Evolutionary conservation across 2,888 invertebrate species (phyloP).

Genomic region (Pyrrhia umbra): DNA sequence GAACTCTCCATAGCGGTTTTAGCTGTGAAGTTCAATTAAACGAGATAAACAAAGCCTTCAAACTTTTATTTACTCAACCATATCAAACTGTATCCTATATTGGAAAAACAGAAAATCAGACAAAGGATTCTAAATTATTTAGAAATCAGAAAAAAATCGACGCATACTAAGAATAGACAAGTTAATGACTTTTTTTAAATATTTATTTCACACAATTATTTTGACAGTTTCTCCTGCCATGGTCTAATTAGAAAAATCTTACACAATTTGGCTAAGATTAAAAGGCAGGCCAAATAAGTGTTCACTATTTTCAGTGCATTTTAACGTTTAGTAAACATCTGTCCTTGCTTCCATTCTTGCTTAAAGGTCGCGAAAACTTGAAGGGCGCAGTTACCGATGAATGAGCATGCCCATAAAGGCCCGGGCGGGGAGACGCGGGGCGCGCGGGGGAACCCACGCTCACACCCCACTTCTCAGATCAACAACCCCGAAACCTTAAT

Average conservation of each 20-base stretch:
- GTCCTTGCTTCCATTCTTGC: slow-evolving; percentile 76
- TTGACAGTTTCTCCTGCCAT: no score
- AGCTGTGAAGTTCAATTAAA: background rate
- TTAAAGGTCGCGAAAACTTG: slow-evolving; percentile 83
- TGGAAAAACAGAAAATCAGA: background rate
- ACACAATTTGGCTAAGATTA: background rate
- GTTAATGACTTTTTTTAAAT: no score
- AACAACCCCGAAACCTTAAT: slow-evolving; percentile 86
- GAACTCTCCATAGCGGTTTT: background rate
- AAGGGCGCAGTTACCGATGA: slow-evolving; percentile 82
- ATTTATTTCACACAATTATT: no score
- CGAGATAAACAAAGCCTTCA: background rate
- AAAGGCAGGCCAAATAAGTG: slow-evolving; percentile 20
- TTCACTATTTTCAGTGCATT: slow-evolving; percentile 51
- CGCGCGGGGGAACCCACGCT: slow-evolving; percentile 58
- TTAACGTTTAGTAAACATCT: slow-evolving; percentile 74
- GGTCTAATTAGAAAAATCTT: background rate
- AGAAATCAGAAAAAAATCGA: no score
- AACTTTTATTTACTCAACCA: background rate
- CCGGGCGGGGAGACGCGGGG: slow-evolving; percentile 69
- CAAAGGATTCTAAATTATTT: slow-evolving; percentile 3
- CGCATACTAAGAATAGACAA: no score
- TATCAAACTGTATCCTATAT: background rate
- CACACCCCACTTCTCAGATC: slow-evolving; percentile 80
- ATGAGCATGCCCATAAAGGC: slow-evolving; percentile 76